phyloP scores from a whole-genome alignment of 92 coral and sea anemone species.

The Porites lobata region DNA sequence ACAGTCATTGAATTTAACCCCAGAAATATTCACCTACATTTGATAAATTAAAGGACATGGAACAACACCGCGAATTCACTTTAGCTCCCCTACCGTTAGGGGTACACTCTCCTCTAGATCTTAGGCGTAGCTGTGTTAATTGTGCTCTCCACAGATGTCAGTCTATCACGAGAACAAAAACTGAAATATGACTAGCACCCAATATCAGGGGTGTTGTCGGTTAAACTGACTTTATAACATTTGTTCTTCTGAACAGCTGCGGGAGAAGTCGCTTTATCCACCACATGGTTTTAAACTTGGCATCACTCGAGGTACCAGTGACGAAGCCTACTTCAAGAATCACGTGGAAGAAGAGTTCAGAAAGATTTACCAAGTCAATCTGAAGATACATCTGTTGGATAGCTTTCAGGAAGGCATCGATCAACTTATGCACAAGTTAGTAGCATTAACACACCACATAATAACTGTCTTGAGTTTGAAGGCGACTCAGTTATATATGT shows the following conservation, averaged over 20 bases:
- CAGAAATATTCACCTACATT: too few species aligned
- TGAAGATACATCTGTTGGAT: constrained; percentile 69
- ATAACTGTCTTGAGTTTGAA: too few species aligned
- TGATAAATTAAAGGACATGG: too few species aligned
- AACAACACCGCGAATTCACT: too few species aligned
- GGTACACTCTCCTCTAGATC: too few species aligned
- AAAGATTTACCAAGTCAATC: constrained; percentile 67
- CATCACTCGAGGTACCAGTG: constrained; percentile 69
- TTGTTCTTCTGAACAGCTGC: constrained; percentile 37
- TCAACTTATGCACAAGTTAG: constrained; percentile 72
- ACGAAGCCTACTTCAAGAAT: constrained; percentile 82
- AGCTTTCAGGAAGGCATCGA: constrained; percentile 65
- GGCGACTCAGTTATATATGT: too few species aligned
- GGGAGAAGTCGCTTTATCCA: constrained; percentile 59
- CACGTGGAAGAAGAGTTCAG: constrained; percentile 69
- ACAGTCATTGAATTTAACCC: too few species aligned
- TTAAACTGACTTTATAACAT: background rate
- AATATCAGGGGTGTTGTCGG: background rate
- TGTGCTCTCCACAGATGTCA: too few species aligned
- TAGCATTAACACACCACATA: background rate
- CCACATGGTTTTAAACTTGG: constrained; percentile 84
- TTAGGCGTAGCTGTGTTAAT: too few species aligned
- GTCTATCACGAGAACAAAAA: too few species aligned
- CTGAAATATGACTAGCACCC: too few species aligned
- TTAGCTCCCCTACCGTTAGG: too few species aligned